Conservation (phyloP, 2,113 vertebrate genomes). For the Morone chrysops region DNA sequence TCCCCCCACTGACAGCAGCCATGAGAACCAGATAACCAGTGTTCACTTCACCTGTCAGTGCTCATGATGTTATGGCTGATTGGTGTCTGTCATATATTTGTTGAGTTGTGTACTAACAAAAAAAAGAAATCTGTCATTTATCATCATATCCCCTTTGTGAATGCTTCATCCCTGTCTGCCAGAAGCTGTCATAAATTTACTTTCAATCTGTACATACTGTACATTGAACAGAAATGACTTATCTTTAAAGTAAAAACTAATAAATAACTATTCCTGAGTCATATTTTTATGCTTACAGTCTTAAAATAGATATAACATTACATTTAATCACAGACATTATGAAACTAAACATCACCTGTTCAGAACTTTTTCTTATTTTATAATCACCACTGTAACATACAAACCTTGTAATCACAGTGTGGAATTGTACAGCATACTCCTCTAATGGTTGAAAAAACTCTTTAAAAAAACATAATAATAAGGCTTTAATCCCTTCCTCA, state of each 20-base stretch:
- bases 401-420: not conserved
- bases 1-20: too few relatives aligned
- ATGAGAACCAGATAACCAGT: too few relatives aligned
- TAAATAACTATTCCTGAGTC: not conserved
- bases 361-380: not conserved
- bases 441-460: not conserved
- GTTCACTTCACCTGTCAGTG: too few relatives aligned
- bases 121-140: too few relatives aligned
- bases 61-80: too few relatives aligned
- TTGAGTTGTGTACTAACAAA: too few relatives aligned
- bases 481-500: not conserved
- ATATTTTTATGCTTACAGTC: not conserved
- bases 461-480: not conserved
- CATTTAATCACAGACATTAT: not conserved
- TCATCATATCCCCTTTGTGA: too few relatives aligned
- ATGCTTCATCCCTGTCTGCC: too few relatives aligned
- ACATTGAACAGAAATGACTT: not conserved
- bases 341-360: not conserved
- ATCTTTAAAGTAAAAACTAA: not conserved
- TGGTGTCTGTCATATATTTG: too few relatives aligned
- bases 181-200: too few relatives aligned
- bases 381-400: not conserved
- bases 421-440: not conserved
- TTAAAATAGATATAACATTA: not conserved
- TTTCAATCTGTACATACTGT: too few relatives aligned